These are phyloP conservation scores for Parnassius smintheus DNA, from an alignment of 2,888 invertebrate species.

Conservation along the genomic window DNA sequence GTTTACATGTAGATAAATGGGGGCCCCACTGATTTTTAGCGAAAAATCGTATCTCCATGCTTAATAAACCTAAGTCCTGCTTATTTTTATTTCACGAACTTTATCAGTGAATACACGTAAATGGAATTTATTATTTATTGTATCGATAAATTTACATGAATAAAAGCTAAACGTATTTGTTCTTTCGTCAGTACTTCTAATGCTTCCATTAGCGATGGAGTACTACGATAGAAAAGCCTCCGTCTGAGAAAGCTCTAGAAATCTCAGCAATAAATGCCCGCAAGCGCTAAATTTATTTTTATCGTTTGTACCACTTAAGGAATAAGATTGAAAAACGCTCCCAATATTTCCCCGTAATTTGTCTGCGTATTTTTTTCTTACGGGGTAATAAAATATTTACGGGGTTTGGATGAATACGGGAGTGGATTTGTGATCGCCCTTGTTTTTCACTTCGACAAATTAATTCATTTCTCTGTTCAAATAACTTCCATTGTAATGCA, in stretches of 20 bases:
- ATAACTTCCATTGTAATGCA: conserved; percentile 22
- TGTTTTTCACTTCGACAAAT: conserved; percentile 63
- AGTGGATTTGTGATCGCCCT: conserved; percentile 54
- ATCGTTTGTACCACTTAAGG: conserved; percentile 78
- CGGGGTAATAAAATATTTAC: conserved; percentile 75
- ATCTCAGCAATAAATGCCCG: conserved; percentile 77
- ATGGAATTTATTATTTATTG: too few species aligned
- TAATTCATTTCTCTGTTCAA: conserved; percentile 60
- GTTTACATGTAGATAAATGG: too few species aligned
- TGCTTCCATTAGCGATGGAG: conserved; percentile 36
- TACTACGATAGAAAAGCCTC: conserved; percentile 44
- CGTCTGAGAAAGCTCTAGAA: conserved; percentile 59
- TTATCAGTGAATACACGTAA: too few species aligned
- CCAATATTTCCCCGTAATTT: conserved; percentile 72
- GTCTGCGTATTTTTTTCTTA: conserved; percentile 64
- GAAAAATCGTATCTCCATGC: too few species aligned
- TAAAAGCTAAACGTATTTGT: too few species aligned
- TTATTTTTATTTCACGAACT: too few species aligned
- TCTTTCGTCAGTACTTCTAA: conserved; percentile 26
- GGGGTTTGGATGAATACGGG: conserved; percentile 68
- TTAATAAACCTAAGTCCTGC: too few species aligned
- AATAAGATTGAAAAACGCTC: conserved; percentile 77
- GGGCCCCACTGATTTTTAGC: too few species aligned
- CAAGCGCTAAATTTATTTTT: conserved; percentile 77
- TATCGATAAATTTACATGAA: too few species aligned